Base-by-base conservation (phyloP, 2,113 vertebrate species). In the Thalassarche chlororhynchos region DNA sequence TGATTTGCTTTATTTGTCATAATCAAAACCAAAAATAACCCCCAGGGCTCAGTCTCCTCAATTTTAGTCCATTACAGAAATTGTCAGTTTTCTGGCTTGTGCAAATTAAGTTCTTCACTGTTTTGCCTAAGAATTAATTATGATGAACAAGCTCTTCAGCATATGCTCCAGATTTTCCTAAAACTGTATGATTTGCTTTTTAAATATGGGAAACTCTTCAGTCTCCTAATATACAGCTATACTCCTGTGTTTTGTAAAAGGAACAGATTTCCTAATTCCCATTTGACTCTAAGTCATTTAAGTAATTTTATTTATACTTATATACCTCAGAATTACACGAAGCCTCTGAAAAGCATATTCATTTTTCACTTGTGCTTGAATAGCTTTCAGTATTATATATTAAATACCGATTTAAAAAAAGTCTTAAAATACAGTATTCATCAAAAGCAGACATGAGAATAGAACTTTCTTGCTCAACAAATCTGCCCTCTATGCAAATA, bases 1-100 rank as follows among this genome's bases (percentile, higher is more conserved):
- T 84, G 24, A 90, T 88, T 87, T 55, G 20, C 76, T 84, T 84
- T 54, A 85, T 96, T 95, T 88, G 60, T 88, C 71, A 93, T n/a
- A 93, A 76, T 78, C 32, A 91, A 94, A 91, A 61, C 34, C n/a
- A 76, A 47, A 78, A 92, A 62, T 38, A 86, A 84, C 7, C 2
- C 42, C 31, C 28, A 94, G 60, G 62, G 54, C 24, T 85, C 38
- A 52, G 7, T 13, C 55, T 82, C 25, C 58, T 95, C 84, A 77
- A 28, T 66, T 96, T 89, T 72, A 91, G 6, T 65, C 36, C 69
- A 21, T 76, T 81, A 55, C 20, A 82, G 47, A 95, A 6, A 14
- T 0, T 36, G 18, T 3, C 32, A n/a, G 32, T 72, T 71, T n/a
- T 89, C 44, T 49, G 28, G 55, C 17, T 71, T 58, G 24, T 79